phyloP scores from a whole-genome alignment of 2,113 vertebrate species.

The Alouatta palliata region DNA sequence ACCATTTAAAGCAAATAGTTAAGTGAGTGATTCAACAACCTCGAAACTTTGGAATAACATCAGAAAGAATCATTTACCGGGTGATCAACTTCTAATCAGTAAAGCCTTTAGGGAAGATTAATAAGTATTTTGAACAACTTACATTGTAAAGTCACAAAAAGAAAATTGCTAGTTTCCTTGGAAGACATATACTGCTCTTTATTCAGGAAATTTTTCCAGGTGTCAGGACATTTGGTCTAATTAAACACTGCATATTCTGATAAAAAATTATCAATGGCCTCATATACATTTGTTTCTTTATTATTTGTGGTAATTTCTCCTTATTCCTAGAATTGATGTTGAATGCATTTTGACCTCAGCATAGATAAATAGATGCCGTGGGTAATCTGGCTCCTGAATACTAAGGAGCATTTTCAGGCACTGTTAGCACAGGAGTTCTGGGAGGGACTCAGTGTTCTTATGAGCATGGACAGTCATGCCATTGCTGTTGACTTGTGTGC shows the following conservation, averaged over 20 bases:
- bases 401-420: neutral
- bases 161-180: constrained; percentile 16
- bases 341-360: neutral
- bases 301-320: neutral
- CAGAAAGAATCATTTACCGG: neutral
- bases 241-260: neutral
- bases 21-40: neutral
- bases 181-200: neutral
- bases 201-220: neutral
- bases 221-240: neutral
- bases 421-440: neutral
- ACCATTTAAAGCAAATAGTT: neutral
- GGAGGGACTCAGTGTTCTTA: neutral
- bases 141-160: neutral
- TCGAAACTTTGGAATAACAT: neutral
- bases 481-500: neutral
- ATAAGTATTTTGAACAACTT: neutral
- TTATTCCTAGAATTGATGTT: neutral
- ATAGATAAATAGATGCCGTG: neutral
- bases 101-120: neutral
- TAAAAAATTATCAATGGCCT: neutral
- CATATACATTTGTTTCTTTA: neutral
- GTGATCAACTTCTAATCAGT: neutral
- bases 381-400: neutral
- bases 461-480: too few species aligned